phyloP scores from a whole-genome alignment of 2,888 invertebrate genomes.

The Psylliodes chrysocephalus region DNA sequence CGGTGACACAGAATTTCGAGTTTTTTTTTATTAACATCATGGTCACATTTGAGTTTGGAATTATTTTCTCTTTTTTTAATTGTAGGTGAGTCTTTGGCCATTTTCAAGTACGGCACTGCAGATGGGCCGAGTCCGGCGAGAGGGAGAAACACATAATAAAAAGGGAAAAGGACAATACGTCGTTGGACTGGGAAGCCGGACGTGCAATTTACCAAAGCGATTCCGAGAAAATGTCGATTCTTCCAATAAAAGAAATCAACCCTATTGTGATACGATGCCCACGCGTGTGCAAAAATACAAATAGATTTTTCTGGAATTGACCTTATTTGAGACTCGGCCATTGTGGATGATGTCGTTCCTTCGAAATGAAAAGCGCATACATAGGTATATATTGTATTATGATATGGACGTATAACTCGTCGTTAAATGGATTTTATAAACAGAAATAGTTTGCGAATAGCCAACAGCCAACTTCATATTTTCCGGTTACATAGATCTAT shows the following conservation, averaged over 20 bases:
- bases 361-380: slow-evolving; percentile 12
- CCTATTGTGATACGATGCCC: slow-evolving; percentile 54
- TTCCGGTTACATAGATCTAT: no score
- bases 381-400: slow-evolving; percentile 6
- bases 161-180: slow-evolving; percentile 50
- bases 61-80: no score
- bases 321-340: slow-evolving; percentile 27
- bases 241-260: slow-evolving; percentile 54
- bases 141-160: slow-evolving; percentile 43
- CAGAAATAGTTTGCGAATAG: no score
- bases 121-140: no score
- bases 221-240: slow-evolving; percentile 48
- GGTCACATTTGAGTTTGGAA: no score
- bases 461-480: no score
- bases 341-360: not conserved
- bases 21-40: no score
- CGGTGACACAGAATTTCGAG: no score
- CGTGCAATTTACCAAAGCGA: slow-evolving; percentile 59
- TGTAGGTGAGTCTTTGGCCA: no score
- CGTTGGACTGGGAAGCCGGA: slow-evolving; percentile 51
- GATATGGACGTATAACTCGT: no score
- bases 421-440: no score
- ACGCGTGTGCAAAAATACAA: slow-evolving; percentile 46
- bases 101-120: no score
- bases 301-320: slow-evolving; percentile 46